A percentile compares a stretch with the other conserved stretches of the same genome.
Conservation (phyloP, 2,888 invertebrate genomes). For the Protodeltote pygarga region DNA sequence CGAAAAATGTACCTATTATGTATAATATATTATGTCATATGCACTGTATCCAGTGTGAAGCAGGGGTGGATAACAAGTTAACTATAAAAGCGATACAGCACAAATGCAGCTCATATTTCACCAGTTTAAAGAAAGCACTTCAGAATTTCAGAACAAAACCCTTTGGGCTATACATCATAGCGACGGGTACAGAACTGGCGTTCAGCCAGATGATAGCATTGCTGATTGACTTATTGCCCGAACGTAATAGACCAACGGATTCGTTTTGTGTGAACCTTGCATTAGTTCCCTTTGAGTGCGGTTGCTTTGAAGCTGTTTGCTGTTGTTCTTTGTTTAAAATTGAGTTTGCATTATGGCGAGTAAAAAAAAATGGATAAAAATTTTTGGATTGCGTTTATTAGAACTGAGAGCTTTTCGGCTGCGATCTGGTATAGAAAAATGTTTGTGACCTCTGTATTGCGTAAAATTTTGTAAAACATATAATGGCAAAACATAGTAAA, state of each 20-base stretch:
- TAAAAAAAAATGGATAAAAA: background rate
- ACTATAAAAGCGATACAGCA: background rate
- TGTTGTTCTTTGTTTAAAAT: constrained; percentile 20
- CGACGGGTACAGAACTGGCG: constrained; percentile 39
- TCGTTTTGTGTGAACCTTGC: constrained; percentile 33
- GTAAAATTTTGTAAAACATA: too few relatives aligned
- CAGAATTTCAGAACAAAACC: constrained; percentile 24
- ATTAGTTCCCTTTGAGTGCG: background rate
- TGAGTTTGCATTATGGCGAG: background rate
- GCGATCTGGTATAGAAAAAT: too few relatives aligned
- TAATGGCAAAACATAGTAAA: too few relatives aligned
- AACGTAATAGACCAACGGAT: constrained; percentile 28
- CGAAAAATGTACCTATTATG: too few relatives aligned
- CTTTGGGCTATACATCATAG: constrained; percentile 39
- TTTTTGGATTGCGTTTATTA: too few relatives aligned
- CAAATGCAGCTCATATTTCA: constrained; percentile 37
- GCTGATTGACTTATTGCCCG: constrained; percentile 46
- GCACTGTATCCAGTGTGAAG: background rate
- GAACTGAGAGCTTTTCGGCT: too few relatives aligned
- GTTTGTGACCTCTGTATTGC: too few relatives aligned
- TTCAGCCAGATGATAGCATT: constrained; percentile 34
- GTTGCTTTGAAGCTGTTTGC: constrained; percentile 12
- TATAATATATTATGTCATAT: too few relatives aligned
- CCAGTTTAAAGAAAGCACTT: constrained; percentile 40
- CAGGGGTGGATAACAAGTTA: background rate